Evolutionary conservation across 2,888 invertebrate genomes (phyloP).

Genomic region (Marronus borbonicus): DNA sequence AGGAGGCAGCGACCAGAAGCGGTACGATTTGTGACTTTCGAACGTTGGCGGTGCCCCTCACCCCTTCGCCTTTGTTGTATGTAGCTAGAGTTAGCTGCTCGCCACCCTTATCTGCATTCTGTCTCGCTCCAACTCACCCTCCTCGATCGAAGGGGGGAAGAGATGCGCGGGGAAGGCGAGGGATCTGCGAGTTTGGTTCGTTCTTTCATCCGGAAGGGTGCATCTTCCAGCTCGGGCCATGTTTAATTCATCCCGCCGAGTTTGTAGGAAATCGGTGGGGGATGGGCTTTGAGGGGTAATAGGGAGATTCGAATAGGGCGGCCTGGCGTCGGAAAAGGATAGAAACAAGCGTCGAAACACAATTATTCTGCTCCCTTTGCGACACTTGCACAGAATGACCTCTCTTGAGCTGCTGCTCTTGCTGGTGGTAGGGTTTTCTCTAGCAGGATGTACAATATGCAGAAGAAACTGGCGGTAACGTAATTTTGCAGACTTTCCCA

Average conservation of each 20-base stretch:
- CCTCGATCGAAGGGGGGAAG: no score
- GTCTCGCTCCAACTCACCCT: constrained; percentile 6
- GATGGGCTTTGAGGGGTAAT: background rate
- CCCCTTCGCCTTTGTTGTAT: no score
- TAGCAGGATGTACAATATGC: no score
- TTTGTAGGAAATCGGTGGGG: background rate
- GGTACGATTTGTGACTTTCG: constrained; percentile 59
- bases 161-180: constrained; percentile 20
- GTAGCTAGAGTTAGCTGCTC: background rate
- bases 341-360: constrained; percentile 63
- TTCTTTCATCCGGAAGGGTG: constrained; percentile 3
- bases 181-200: constrained; percentile 10
- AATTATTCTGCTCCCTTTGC: constrained; percentile 73
- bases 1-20: constrained; percentile 6
- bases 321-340: constrained; percentile 45
- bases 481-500: no score
- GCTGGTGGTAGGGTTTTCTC: no score
- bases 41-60: constrained; percentile 25
- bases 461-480: no score
- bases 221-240: constrained; percentile 48
- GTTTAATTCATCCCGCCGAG: constrained; percentile 55
- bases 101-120: constrained; percentile 36
- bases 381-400: constrained; percentile 77
- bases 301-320: background rate
- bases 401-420: constrained; percentile 23